A percentile compares a stretch with the other conserved stretches of the same genome.
phyloP scores from a whole-genome alignment of 2,797 vertebrate species.

The Hoplostethus mediterraneus region DNA sequence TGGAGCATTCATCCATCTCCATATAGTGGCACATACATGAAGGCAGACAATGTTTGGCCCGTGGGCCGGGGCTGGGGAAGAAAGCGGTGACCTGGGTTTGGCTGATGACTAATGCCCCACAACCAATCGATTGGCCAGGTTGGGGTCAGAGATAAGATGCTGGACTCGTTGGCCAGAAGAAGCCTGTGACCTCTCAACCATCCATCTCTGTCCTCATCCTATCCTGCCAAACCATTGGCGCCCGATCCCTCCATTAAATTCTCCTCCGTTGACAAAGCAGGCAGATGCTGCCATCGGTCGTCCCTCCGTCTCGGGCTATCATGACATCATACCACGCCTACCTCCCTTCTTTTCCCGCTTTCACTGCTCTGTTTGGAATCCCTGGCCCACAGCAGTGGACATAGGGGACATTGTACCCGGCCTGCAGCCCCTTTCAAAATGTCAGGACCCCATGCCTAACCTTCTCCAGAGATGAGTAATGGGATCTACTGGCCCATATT shows the following conservation, averaged over 20 bases:
- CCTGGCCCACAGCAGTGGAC: conserved; percentile 60
- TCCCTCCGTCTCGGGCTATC: conserved; percentile 73
- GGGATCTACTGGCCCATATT: conserved; percentile 79
- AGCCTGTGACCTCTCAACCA: conserved; percentile 88
- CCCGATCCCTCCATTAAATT: conserved; percentile 84
- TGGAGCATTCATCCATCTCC: conserved; percentile 53
- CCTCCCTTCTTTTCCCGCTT: conserved; percentile 45
- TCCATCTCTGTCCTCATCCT: conserved; percentile 92
- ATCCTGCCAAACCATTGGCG: conserved; percentile 81
- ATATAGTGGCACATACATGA: conserved; percentile 64
- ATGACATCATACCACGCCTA: conserved; percentile 73
- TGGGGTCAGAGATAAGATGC: conserved; percentile 89
- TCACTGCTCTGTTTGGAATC: conserved; percentile 42
- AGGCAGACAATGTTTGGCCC: conserved; percentile 52
- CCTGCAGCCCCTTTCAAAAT: conserved; percentile 67
- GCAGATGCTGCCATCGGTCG: conserved; percentile 90
- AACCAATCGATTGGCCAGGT: conserved; percentile 93
- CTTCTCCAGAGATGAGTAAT: conserved; percentile 82
- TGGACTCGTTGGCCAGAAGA: conserved; percentile 84
- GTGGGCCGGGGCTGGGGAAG: conserved; percentile 42
- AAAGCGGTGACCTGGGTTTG: conserved; percentile 67
- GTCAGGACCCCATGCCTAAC: conserved; percentile 75
- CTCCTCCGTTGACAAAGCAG: conserved; percentile 83
- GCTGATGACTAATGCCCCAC: conserved; percentile 90
- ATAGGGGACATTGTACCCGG: conserved; percentile 72